Percentiles rank a stretch among this genome's conserved stretches.
Evolutionary conservation across 2,888 invertebrate genomes (phyloP).

Genomic region (Drosophila yooni): DNA sequence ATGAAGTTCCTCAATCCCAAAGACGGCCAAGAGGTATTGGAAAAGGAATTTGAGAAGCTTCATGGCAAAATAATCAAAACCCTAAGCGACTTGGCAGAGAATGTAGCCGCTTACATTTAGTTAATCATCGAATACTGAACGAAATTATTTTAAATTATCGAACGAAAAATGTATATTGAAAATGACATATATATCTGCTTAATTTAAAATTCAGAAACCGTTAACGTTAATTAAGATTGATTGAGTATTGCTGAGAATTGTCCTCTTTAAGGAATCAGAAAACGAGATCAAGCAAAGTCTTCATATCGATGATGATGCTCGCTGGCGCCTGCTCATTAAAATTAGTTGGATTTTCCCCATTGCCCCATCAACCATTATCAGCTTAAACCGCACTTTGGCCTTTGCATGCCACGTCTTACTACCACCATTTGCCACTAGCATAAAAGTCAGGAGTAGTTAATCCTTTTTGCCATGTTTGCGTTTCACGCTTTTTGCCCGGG

Average conservation of each 20-base stretch:
- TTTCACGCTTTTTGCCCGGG: slow-evolving; percentile 15
- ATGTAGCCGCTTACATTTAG: slow-evolving; percentile 16
- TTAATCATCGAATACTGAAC: background rate
- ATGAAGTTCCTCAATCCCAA: slow-evolving; percentile 94
- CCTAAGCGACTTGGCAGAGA: slow-evolving; percentile 44
- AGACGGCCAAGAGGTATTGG: slow-evolving; percentile 36
- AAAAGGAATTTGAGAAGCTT: slow-evolving; percentile 18
- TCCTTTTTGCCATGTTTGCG: slow-evolving; percentile 46
- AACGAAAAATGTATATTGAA: background rate
- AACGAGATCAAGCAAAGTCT: background rate
- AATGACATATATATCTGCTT: background rate
- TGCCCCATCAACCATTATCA: slow-evolving; percentile 16
- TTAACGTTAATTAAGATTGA: background rate
- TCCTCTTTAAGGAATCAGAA: background rate
- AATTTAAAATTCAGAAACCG: background rate
- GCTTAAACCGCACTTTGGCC: slow-evolving; percentile 38
- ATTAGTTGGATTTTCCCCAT: background rate
- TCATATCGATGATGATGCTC: slow-evolving; percentile 22
- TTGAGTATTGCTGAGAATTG: background rate
- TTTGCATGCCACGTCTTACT: slow-evolving; percentile 13
- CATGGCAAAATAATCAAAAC: slow-evolving; percentile 27
- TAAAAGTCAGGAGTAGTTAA: slow-evolving; percentile 44
- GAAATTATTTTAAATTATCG: background rate
- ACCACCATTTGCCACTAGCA: slow-evolving; percentile 11
- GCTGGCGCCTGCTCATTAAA: slow-evolving; percentile 31